These are phyloP conservation scores for Drosophila micromelanica DNA, from an alignment of 1,140 invertebrate genomes.

Conservation along the genomic window DNA sequence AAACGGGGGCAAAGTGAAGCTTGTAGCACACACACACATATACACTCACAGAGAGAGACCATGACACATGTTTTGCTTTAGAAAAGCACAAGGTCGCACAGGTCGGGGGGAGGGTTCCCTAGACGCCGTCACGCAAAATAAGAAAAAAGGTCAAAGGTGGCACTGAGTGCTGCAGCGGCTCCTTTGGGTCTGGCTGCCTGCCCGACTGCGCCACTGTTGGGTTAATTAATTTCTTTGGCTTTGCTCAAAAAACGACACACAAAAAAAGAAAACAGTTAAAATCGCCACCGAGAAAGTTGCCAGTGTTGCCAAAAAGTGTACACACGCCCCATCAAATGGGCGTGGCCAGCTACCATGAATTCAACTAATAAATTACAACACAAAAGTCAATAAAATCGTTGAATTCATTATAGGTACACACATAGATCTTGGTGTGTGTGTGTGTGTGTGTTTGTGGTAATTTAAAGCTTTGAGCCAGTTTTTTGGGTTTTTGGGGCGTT, in stretches of 20 bases:
- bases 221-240: conserved; percentile 69
- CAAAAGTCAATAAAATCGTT: conserved; percentile 81
- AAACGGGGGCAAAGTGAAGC: conserved; percentile 6
- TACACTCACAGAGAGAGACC: conserved; percentile 32
- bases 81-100: conserved; percentile 37
- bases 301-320: conserved; percentile 38
- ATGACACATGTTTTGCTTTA: conserved; percentile 61
- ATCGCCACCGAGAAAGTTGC: conserved; percentile 37
- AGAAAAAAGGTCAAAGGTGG: conserved; percentile 65
- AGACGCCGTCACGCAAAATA: conserved; percentile 34
- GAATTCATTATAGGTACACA: conserved; percentile 66
- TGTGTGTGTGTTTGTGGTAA: conserved; percentile 50
- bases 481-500: conserved; percentile 35
- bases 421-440: not conserved
- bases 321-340: conserved; percentile 41
- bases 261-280: not conserved
- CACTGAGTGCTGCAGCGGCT: conserved; percentile 28
- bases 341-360: conserved; percentile 39
- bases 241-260: conserved; percentile 38
- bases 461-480: conserved; percentile 65
- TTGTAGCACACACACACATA: not conserved
- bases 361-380: conserved; percentile 75
- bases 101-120: conserved; percentile 11
- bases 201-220: conserved; percentile 29
- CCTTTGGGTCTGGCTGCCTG: conserved; percentile 29